phyloP scores from a whole-genome alignment of 2,797 vertebrate genomes.

The Lycodopsis pacificus region DNA sequence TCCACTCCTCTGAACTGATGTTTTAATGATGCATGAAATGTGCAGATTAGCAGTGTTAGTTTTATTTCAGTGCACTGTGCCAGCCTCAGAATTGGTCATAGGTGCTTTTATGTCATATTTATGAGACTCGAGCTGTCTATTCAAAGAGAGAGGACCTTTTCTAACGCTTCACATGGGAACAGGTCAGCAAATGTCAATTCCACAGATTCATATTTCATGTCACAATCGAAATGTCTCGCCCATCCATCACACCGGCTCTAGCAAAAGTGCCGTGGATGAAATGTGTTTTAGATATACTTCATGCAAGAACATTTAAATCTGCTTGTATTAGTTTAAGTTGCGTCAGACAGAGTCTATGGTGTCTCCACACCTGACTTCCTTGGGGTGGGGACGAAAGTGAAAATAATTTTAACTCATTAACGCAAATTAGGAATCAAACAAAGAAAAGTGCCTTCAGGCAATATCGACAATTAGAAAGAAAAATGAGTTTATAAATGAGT shows the following conservation, averaged over 20 bases:
- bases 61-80: constrained; percentile 69
- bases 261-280: constrained; percentile 38
- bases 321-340: constrained; percentile 39
- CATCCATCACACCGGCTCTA: constrained; percentile 66
- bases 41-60: constrained; percentile 79
- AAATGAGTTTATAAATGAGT: constrained; percentile 59
- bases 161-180: constrained; percentile 76
- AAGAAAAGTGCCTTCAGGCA: constrained; percentile 70
- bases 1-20: constrained; percentile 63
- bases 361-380: constrained; percentile 67
- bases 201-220: constrained; percentile 76
- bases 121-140: constrained; percentile 75
- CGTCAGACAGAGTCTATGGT: constrained; percentile 29
- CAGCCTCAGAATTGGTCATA: constrained; percentile 68
- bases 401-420: constrained; percentile 70
- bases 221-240: constrained; percentile 72
- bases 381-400: constrained; percentile 46
- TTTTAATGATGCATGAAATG: constrained; percentile 83
- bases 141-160: constrained; percentile 80
- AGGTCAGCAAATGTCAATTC: constrained; percentile 81
- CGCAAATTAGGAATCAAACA: constrained; percentile 75
- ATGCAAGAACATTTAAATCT: constrained; percentile 2
- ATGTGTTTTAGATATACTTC: constrained; percentile 19
- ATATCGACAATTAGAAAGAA: constrained; percentile 70
- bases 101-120: constrained; percentile 78